phyloP scores from a whole-genome alignment of 2,113 vertebrate species.

The Periophthalmodon schlosseri region DNA sequence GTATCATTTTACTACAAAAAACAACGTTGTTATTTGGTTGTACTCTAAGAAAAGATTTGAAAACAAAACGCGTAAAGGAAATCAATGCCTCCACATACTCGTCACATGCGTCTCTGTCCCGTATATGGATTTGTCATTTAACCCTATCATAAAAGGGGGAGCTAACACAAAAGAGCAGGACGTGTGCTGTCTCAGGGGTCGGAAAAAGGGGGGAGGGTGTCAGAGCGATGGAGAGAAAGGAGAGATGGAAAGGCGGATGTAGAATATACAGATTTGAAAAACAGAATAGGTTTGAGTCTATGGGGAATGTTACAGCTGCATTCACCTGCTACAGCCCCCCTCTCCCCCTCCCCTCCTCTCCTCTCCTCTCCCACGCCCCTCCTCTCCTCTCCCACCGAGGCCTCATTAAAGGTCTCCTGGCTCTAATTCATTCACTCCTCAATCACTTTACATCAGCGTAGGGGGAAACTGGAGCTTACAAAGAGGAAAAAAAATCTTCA shows the following conservation, averaged over 20 bases:
- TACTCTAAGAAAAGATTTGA: slow-evolving; percentile 15
- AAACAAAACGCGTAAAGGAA: slow-evolving; percentile 5
- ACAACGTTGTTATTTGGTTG: background rate
- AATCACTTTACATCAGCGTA: slow-evolving; percentile 61
- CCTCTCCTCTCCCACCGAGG: slow-evolving; percentile 41
- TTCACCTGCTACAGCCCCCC: slow-evolving; percentile 57
- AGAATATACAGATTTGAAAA: slow-evolving; percentile 38
- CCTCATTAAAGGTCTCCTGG: slow-evolving; percentile 69
- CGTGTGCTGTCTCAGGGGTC: slow-evolving; percentile 63
- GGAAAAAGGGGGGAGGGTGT: slow-evolving; percentile 35
- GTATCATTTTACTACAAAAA: background rate
- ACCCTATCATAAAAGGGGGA: slow-evolving; percentile 51
- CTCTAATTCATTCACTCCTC: slow-evolving; percentile 67
- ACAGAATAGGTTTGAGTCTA: slow-evolving; percentile 17
- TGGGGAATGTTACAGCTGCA: slow-evolving; percentile 56
- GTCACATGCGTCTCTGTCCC: slow-evolving; percentile 32
- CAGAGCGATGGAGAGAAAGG: slow-evolving; percentile 23
- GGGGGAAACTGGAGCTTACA: slow-evolving; percentile 37
- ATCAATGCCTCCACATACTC: background rate
- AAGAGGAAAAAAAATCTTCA: slow-evolving; percentile 8
- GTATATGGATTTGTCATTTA: slow-evolving; percentile 57
- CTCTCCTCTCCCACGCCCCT: slow-evolving; percentile 26
- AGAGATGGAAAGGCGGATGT: slow-evolving; percentile 30
- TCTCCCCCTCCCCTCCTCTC: background rate
- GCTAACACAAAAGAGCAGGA: slow-evolving; percentile 50